Evolutionary conservation across 2,797 vertebrate species (phyloP), one percentile per base, ranked within the genome.

Genomic region (Macropus fuliginosus): DNA sequence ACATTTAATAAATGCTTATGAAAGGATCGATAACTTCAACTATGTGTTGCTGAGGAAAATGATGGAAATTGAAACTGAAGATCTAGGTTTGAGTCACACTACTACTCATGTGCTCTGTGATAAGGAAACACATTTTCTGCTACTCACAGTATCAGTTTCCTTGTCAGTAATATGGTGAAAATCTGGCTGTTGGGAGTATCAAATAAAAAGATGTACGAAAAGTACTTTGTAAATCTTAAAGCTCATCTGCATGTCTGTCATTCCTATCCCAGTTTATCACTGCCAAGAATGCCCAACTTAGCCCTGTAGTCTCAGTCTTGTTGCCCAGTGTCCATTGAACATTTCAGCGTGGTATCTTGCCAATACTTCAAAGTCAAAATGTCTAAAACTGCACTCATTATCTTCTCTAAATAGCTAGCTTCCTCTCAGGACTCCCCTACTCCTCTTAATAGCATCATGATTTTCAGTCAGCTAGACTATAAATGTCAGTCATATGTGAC

Each of bases 101-200:
- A 27, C 74, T 87, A 27, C 24, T 27, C 40, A 10, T 2, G 11
- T 50, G 10, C 10, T 87, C 74, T 87, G 13, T 28, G 74, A 87
- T 27, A 87, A 9, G 24, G 10, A 1, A 87, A 50, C 12, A 50
- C 10, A 50, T 59, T 91, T 13, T 92, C 81, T 91, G 50, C 5
- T 5, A 81, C 54, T 57, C 14, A 52, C 9, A 66, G 28, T 13
- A 81, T 93, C 16, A 54, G 31, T 89, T 3, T 54, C 34, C 92
- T 40, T 55, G 50, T 31, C n/a, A 94, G 5, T 92, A 93, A 87
- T 93, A 91, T 10, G 28, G 0, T 1, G 28, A 87, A 56, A 29
- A 59, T 31, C 95, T 91, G 56, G 28, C 29, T 56, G 27, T 90
- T 96, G 31, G 90, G 54, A 94, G 93, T 52, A 93, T 92, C 92